A percentile compares a stretch with the other conserved stretches of the same genome.
Evolutionary conservation across 1,140 invertebrate species (phyloP).

Genomic region (Diachasma alloeum): DNA sequence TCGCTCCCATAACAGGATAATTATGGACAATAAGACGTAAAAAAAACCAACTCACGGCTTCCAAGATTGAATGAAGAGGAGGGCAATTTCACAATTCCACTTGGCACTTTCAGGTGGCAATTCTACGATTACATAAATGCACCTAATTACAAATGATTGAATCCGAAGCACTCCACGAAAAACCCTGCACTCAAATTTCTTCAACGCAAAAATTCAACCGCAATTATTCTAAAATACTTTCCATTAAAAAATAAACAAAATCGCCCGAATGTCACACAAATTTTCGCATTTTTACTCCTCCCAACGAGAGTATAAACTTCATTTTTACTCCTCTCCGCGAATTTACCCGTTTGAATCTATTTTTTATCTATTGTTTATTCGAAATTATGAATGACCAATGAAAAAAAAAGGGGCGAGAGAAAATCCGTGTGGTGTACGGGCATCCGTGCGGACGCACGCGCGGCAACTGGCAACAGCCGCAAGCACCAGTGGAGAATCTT

Average conservation of each 20-base stretch:
- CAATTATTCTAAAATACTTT: too few relatives aligned
- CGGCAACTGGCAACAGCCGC: conserved; percentile 7
- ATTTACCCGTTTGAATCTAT: background rate
- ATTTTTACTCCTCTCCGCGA: too few relatives aligned
- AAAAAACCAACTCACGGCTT: background rate
- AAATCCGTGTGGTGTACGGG: background rate
- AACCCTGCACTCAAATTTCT: too few relatives aligned
- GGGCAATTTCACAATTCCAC: background rate
- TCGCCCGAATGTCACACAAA: too few relatives aligned
- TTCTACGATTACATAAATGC: background rate
- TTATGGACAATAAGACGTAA: background rate
- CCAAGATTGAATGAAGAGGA: background rate
- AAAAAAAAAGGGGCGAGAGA: background rate
- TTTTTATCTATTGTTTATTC: too few relatives aligned
- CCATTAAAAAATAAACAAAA: too few relatives aligned
- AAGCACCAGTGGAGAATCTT: background rate
- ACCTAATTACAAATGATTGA: background rate
- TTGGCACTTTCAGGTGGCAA: background rate
- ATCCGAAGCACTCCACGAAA: background rate
- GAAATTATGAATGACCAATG: background rate
- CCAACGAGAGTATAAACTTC: too few relatives aligned
- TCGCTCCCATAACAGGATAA: background rate
- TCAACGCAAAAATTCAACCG: too few relatives aligned
- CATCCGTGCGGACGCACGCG: conserved; percentile 2
- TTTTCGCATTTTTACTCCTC: too few relatives aligned